Evolutionary conservation across 2,797 vertebrate species (phyloP), one percentile per base, ranked within the genome.

Genomic region (Erethizon dorsatum): DNA sequence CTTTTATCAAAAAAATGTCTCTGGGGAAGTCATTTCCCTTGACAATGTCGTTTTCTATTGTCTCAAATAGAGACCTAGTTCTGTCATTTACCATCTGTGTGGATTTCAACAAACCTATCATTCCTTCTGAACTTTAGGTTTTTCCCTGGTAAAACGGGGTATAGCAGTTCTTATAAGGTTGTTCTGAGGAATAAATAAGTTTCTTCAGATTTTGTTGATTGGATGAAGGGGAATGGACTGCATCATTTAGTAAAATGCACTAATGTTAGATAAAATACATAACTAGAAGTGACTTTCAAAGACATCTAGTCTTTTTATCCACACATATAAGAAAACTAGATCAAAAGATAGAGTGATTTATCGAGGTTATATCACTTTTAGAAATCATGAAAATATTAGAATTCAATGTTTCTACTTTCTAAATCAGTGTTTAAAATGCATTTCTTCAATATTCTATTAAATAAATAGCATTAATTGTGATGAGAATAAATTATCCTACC

Each of bases 221-320:
- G 94, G 56, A 52, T 11, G 6, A 69, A 65, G 88, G 5, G 6
- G 6, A 3, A 1, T 47, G 50, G 17, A 14, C 14, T 33, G 10
- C 11, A 92, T 26, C 18, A 52, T 31, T 85, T 65, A 11, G 0
- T 41, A 28, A 95, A 61, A 13, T 3, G 80, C 12, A 7, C 22
- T 78, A 6, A 63, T 67, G 2, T 91, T 88, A 31, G 91, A 33
- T 37, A 14, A 90, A 89, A 80, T 67, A 83, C 10, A 28, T 50
- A 77, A 82, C 17, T 45, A n/a, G 47, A 91, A 78, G 37, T 65
- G 41, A 73, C n/a, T 85, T 69, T 86, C 54, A 88, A 85, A 90
- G 67, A 5, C 31, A 61, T 78, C 12, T 87, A 71, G 33, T 2
- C 18, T 15, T 86, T 73, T 75, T 14, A 18, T 86, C 26, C 31